Evolutionary conservation across 30 jellyfish, hydroid and myxozoan species (phyloP).

Genomic region (Hydractinia echinata): DNA sequence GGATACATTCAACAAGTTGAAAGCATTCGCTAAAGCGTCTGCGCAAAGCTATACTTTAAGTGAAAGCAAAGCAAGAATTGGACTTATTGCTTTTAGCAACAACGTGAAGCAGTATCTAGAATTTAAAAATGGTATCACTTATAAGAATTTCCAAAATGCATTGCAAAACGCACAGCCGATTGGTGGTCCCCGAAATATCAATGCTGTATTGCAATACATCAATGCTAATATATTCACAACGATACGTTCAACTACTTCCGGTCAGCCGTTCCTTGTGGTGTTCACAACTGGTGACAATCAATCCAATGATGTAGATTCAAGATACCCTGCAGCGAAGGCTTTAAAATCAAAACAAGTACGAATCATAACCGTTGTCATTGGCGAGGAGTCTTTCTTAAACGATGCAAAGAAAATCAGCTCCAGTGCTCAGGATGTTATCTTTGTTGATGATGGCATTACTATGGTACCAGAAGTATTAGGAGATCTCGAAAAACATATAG

Average conservation of each 20-base stretch:
- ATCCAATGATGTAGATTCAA: background rate
- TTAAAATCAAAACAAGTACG: background rate
- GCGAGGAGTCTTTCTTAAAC: background rate
- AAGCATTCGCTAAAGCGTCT: slow-evolving; percentile 44
- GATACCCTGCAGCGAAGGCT: background rate
- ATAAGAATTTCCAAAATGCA: background rate
- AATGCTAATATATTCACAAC: slow-evolving; percentile 1
- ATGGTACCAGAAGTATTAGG: slow-evolving; percentile 8
- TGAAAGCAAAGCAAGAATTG: slow-evolving; percentile 38
- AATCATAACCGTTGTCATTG: background rate
- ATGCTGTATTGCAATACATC: background rate
- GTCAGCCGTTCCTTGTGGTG: background rate
- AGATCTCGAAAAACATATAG: slow-evolving; percentile 2
- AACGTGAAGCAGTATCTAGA: background rate
- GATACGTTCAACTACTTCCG: background rate
- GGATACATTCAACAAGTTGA: slow-evolving; percentile 18
- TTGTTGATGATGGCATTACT: background rate
- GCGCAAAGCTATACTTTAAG: slow-evolving; percentile 38
- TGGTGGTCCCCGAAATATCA: slow-evolving; percentile 28
- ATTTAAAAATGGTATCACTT: background rate
- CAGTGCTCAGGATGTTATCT: slow-evolving; percentile 9
- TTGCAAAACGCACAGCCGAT: background rate
- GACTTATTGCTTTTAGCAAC: slow-evolving; percentile 36
- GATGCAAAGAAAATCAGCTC: slow-evolving; percentile 5
- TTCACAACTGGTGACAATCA: slow-evolving; percentile 15